phyloP scores from a whole-genome alignment of 2,113 vertebrate species.

The Orcinus orca region DNA sequence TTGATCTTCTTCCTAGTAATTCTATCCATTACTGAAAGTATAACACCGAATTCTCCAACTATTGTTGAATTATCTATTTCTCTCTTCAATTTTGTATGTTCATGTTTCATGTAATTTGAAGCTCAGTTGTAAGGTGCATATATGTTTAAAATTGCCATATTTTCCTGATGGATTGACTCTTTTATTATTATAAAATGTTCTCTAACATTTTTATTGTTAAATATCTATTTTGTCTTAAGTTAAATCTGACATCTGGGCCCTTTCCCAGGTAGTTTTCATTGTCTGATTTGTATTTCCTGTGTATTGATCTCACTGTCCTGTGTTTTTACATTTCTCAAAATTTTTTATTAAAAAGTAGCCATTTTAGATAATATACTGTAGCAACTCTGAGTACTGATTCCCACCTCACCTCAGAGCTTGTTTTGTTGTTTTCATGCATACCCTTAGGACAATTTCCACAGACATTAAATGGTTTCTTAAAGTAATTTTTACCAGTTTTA shows the following conservation, averaged over 20 bases:
- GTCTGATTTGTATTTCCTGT: neutral
- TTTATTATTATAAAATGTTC: neutral
- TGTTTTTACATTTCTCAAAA: neutral
- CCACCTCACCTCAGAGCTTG: neutral
- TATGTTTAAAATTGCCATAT: neutral
- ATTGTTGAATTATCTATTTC: neutral
- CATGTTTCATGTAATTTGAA: neutral
- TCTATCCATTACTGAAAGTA: neutral
- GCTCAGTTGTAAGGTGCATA: neutral
- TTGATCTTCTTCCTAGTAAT: neutral
- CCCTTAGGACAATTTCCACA: neutral
- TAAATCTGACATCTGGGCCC: neutral
- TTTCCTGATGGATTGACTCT: neutral
- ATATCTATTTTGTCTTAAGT: neutral
- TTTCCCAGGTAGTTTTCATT: neutral
- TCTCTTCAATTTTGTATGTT: neutral
- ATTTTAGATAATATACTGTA: neutral
- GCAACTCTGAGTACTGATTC: neutral
- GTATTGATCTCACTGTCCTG: neutral
- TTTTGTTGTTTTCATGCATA: neutral
- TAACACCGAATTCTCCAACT: neutral
- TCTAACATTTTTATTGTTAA: neutral
- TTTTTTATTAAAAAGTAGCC: neutral
- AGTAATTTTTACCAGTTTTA: neutral
- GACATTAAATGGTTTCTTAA: neutral